Base-by-base conservation (phyloP, 2,113 vertebrate species). In the Peromyscus californicus region DNA sequence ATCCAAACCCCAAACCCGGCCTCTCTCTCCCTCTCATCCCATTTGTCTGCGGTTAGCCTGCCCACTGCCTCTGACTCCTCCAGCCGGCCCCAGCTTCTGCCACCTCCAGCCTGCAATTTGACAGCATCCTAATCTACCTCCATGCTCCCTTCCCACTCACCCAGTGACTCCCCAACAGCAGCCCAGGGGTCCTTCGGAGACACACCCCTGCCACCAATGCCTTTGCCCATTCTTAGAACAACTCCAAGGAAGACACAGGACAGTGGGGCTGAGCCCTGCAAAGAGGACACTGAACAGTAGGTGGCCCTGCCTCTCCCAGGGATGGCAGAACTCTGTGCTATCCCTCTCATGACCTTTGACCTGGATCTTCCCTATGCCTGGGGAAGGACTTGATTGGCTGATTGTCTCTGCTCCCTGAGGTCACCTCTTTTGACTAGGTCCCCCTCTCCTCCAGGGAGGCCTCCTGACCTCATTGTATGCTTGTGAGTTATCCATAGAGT, bases 61-160 rank as follows among this genome's bases (percentile, higher is more conserved):
- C 13, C n/a, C 15, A 0, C 10, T 0, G 1, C 36, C 51, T 29
- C 6, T 36, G 15, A 69, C 45, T 33, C 29, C 13, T 17, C 13
- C 29, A 42, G 36, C 21, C 36, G 29, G 70, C 39, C 74, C 29
- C 33, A n/a, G 63, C 65, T 6, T 6, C 6, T 6, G 13, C 17
- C 45, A 2, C 26, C 10, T 7, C 19, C 36, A 0, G 0, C 67
- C 65, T 4, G 24, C 8, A 5, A 6, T 39, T 15, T 13, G 42
- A 22, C 17, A 7, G 69, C 12, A 26, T 75, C 61, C 72, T 29
- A 0, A 1, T 7, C 26, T 31, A 3, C 17, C 45, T 29, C 4
- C 36, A 26, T 22, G 26, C 74, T 24, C 48, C 51, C 11, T 22
- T n/a, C 42, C 54, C 15, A 33, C 29, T 33, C 0, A 74, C 1